Base-by-base conservation (phyloP, 2,888 invertebrate genomes). In the Drosophila colorata region DNA sequence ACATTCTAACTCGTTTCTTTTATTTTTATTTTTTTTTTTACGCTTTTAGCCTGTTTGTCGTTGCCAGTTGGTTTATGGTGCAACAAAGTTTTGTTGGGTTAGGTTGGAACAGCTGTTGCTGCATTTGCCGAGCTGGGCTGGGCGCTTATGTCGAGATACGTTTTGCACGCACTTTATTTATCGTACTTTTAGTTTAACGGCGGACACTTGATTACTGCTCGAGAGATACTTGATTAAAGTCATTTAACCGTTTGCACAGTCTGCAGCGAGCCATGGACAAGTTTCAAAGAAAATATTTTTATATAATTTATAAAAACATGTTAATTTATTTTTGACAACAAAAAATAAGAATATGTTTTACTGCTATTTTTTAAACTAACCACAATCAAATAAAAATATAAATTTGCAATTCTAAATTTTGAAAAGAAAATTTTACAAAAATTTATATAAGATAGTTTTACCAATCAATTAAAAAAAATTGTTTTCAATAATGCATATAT, bases 1-100 rank as follows among this genome's bases (percentile, higher is more conserved):
- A 53, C 56, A 59, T 69, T 73, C 47, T 40, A 59, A 73, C 74
- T 67, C 59, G 47, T 58, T 72, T 57, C 6, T 11, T 6, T 44
- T 4, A 16, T 8, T 51, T 43, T 37, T 44, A 11, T 58, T 64
- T 37, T 37, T 51, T n/a, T 64, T 25, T 48, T 33, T 41, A 20
- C 56, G 23, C 33, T 58, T 51, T 59, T 28, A 47, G 18, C 47
- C 31, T 13, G 33, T 37, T 47, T 38, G 44, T 8, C 16, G 13
- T 28, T 31, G 43, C 47, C 23, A 57, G 37, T 25, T 11, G 25
- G 37, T 57, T 71, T 57, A 52, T 64, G 52, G 37, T 57, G 72
- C 52, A 64, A 53, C 38, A 53, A 44, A 71, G 55, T 59, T 59
- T 59, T 49, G 61, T 68, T 63, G 35, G 68, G 47, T 48, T 59